Conservation (phyloP, 2,797 vertebrate genomes). For the Xerus rutilus region DNA sequence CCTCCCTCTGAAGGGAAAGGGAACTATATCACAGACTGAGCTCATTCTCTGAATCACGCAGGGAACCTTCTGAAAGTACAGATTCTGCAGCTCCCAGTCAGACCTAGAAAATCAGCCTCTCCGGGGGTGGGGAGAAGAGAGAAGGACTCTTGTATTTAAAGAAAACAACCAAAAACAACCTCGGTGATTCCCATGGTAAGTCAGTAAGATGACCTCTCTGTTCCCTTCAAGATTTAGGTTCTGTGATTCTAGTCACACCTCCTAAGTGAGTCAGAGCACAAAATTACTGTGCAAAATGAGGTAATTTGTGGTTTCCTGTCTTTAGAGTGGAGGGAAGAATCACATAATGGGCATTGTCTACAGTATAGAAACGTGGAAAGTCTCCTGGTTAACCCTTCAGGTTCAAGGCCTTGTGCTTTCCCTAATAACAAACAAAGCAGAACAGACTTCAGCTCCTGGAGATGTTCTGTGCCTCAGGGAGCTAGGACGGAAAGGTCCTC, state of each 20-base stretch:
- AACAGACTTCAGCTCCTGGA: background rate
- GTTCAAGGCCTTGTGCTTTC: background rate
- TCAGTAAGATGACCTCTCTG: constrained; percentile 69
- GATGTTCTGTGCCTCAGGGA: background rate
- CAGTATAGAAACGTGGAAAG: constrained; percentile 43
- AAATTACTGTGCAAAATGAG: constrained; percentile 73
- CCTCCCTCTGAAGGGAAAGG: background rate
- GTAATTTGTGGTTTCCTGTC: constrained; percentile 78
- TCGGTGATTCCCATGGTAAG: constrained; percentile 67
- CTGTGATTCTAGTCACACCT: constrained; percentile 72
- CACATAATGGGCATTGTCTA: constrained; percentile 49
- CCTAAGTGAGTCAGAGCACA: constrained; percentile 77
- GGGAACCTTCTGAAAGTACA: constrained; percentile 55
- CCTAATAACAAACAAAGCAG: background rate
- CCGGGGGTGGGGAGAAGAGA: constrained; percentile 21
- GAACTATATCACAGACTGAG: background rate
- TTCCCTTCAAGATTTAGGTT: constrained; percentile 73
- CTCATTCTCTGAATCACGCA: constrained; percentile 25
- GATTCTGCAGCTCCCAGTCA: constrained; percentile 29
- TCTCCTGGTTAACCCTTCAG: background rate
- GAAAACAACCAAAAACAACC: background rate
- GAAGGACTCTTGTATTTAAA: constrained; percentile 47
- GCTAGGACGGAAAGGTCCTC: background rate
- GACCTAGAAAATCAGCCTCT: constrained; percentile 44
- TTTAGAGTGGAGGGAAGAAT: constrained; percentile 56